Conservation (phyloP, 2,888 invertebrate genomes). For the Strigamia crassipes region DNA sequence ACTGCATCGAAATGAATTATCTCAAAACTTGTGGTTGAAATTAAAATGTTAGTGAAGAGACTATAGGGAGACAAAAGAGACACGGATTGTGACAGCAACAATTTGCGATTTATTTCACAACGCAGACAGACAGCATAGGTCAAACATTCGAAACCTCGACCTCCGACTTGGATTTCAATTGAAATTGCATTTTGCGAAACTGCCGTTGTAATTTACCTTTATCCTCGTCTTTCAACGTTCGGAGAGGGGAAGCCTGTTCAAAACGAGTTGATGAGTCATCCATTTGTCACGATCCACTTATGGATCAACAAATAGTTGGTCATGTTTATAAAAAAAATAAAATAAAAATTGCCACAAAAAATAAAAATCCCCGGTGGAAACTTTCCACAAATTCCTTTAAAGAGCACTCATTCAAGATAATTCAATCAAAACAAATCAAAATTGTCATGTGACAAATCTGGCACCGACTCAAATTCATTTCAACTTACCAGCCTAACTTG, state of each 20-base stretch:
- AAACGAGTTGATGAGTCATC: neutral
- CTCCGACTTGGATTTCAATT: neutral
- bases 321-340: too few relatives aligned
- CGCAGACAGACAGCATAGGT: too few relatives aligned
- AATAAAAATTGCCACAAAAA: too few relatives aligned
- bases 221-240: neutral
- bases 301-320: neutral
- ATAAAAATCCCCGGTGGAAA: neutral
- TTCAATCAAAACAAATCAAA: neutral
- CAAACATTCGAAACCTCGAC: too few relatives aligned
- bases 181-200: neutral
- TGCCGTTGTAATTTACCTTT: neutral
- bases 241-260: neutral
- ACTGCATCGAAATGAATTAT: neutral
- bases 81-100: neutral
- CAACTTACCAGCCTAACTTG: conserved; percentile 45
- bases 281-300: conserved; percentile 28
- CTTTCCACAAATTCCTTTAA: neutral
- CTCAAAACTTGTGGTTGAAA: neutral
- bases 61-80: neutral
- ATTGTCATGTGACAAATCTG: neutral
- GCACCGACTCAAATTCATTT: conserved; percentile 11
- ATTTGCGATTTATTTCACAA: neutral
- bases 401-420: neutral
- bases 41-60: neutral